A percentile compares a stretch with the other conserved stretches of the same genome.
Conservation (phyloP, 2,888 invertebrate species). For the Hermaeophaga mercurialis region DNA sequence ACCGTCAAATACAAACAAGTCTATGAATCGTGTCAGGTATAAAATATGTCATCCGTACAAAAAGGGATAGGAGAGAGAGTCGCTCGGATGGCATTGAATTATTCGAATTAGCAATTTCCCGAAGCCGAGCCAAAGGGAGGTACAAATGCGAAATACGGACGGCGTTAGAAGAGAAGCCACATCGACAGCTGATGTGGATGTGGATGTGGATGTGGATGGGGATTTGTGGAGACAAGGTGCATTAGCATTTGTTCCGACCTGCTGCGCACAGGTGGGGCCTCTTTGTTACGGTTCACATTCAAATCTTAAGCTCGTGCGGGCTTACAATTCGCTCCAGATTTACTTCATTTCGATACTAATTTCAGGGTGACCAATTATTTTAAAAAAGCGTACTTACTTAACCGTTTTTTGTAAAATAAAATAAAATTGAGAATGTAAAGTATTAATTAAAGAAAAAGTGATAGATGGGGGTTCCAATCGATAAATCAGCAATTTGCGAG, state of each 20-base stretch:
- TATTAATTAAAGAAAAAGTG: too few relatives aligned
- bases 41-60: slow-evolving; percentile 29
- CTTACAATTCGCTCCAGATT: too few relatives aligned
- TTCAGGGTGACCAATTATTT: too few relatives aligned
- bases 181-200: slow-evolving; percentile 37
- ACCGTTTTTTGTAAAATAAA: too few relatives aligned
- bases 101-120: slow-evolving; percentile 20
- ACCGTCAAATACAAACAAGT: slow-evolving; percentile 19
- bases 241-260: slow-evolving; percentile 51
- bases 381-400: too few relatives aligned
- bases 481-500: too few relatives aligned
- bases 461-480: too few relatives aligned
- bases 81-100: slow-evolving; percentile 20
- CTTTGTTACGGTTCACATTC: slow-evolving; percentile 42
- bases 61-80: slow-evolving; percentile 24
- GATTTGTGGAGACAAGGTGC: slow-evolving; percentile 38
- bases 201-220: too few relatives aligned
- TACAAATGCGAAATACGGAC: slow-evolving; percentile 21
- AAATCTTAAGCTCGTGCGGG: too few relatives aligned
- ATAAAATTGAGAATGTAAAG: too few relatives aligned
- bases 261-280: slow-evolving; percentile 53
- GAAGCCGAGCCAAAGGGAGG: slow-evolving; percentile 25
- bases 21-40: slow-evolving; percentile 23
- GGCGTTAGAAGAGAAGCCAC: too few relatives aligned
- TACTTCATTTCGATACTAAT: too few relatives aligned